Evolutionary conservation across 2,888 invertebrate genomes (phyloP).

Genomic region (Ischnura elegans): DNA sequence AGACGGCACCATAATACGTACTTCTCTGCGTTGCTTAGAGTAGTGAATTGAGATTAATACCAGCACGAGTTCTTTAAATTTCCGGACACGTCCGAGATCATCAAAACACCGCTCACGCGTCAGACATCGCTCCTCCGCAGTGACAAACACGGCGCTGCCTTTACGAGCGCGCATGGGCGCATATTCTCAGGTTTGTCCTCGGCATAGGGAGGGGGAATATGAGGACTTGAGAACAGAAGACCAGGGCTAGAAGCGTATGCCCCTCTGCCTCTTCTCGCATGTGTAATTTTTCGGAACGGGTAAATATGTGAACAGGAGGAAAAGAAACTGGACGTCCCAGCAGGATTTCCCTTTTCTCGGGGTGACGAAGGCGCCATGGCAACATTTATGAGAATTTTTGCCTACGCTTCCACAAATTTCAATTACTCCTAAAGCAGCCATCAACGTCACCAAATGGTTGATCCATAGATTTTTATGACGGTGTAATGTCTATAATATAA

Average conservation of each 20-base stretch:
- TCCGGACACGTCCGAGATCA: neutral
- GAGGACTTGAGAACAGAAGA: neutral
- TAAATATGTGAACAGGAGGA: neutral
- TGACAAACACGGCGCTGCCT: neutral
- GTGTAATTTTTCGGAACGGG: neutral
- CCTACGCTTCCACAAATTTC: too few species aligned
- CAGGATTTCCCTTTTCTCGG: too few species aligned
- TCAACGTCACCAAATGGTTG: too few species aligned
- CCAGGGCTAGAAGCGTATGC: neutral
- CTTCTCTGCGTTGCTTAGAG: neutral
- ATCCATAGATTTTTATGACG: too few species aligned
- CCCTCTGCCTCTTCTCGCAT: neutral
- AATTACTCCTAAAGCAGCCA: too few species aligned
- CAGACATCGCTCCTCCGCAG: neutral
- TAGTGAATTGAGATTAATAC: neutral
- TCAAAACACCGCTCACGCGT: neutral
- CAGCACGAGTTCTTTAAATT: neutral
- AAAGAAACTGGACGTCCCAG: too few species aligned
- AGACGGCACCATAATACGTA: too few species aligned
- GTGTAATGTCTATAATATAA: too few species aligned
- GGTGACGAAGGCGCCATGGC: too few species aligned
- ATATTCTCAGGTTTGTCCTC: neutral
- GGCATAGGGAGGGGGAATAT: neutral
- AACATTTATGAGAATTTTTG: too few species aligned
- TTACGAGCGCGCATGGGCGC: neutral